Base-by-base conservation (phyloP, 2,888 invertebrate genomes). In the Galerucella nymphaeae region DNA sequence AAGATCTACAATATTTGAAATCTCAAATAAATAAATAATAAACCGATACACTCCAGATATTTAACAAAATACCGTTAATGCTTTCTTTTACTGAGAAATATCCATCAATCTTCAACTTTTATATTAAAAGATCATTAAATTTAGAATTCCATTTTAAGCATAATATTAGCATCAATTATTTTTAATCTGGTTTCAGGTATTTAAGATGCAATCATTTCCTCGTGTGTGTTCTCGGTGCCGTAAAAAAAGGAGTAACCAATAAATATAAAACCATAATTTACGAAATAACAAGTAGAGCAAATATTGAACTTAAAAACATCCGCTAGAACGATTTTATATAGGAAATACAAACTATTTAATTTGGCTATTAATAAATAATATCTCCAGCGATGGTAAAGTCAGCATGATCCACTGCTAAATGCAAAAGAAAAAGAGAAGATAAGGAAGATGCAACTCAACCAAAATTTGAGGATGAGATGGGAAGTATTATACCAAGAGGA, bases 31-130 rank as follows among this genome's bases (percentile, higher is more conserved):
- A 23, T 23, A 4, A 30, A 30, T 53, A 14, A 14, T 20, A 41
- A 42, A 11, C 42, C 41, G 55, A 66, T 41, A 66, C 41, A 66
- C 65, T 66, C 65, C 65, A 66, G 55, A 53, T 66, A 55, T 14
- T 66, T 55, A 9, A 13, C 16, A 41, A 30, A 3, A 30, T 48
- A 66, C 65, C 53, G 65, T 66, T 66, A 66, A 66, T 50, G 11
- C 30, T 66, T 66, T 66, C 53, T 38, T 55, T 18, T 41, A 18
- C 5, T 53, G 41, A 66, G 4, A 30, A 3, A 30, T 30, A 30
- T 30, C 23, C 23, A 4, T 66, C 48, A 55, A 57, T 66, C 53
- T 41, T 30, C n/a, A 30, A 23, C 30, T 23, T 64, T 48, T 50
- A 64, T 18, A 30, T 64, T 48, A 62, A 5, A 64, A 30, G 23